A percentile compares a stretch with the other conserved stretches of the same genome.
Conservation (phyloP, 2,113 vertebrate species). For the Cinclus mexicanus region DNA sequence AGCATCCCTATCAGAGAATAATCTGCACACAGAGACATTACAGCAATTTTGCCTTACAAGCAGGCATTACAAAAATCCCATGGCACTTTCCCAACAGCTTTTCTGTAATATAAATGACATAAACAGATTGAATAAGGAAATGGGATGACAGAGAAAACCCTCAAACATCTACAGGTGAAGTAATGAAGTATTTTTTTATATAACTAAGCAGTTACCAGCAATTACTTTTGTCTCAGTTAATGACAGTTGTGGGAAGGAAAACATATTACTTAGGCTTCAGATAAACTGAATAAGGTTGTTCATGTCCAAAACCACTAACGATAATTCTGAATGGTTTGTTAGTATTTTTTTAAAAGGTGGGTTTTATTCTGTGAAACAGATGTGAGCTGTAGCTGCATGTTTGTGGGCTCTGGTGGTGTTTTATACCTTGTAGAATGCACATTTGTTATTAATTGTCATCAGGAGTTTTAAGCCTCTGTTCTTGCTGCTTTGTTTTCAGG, state of each 20-base stretch:
- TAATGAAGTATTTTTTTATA: background rate
- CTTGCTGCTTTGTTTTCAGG: background rate
- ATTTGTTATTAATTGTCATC: background rate
- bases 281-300: background rate
- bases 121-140: constrained; percentile 1
- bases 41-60: background rate
- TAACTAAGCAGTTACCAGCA: background rate
- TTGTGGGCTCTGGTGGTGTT: background rate
- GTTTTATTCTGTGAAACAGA: background rate
- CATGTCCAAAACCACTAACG: background rate
- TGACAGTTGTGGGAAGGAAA: background rate
- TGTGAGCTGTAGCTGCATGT: background rate
- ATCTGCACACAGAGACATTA: background rate
- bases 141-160: background rate
- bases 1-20: constrained; percentile 12
- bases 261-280: background rate
- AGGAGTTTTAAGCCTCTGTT: background rate
- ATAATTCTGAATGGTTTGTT: background rate
- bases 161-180: background rate
- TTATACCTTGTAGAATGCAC: background rate
- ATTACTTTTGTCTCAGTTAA: background rate
- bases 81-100: background rate
- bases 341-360: background rate
- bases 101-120: background rate
- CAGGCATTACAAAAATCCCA: background rate